Evolutionary conservation across 2,797 vertebrate genomes (phyloP).

Genomic region (Meriones psammophilus): DNA sequence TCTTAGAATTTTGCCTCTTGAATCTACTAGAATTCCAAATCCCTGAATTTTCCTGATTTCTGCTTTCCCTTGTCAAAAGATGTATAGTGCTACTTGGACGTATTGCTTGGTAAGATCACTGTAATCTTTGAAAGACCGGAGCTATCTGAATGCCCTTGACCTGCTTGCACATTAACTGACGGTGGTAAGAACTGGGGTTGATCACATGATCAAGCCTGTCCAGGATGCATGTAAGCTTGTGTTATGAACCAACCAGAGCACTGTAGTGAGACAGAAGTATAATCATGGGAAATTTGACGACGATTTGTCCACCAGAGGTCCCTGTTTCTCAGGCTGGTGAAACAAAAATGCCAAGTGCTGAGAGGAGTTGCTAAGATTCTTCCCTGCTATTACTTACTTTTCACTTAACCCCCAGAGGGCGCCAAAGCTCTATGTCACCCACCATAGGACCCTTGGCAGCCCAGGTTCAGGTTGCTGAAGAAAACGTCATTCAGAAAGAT

Average conservation of each 20-base stretch:
- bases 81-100: rapidly evolving
- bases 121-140: neutral
- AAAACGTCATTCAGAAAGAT: neutral
- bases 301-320: neutral
- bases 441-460: neutral
- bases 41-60: neutral
- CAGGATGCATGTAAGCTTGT: neutral
- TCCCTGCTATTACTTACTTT: neutral
- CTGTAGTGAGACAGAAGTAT: neutral
- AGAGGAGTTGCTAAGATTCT: neutral
- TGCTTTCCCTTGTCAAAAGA: neutral
- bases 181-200: neutral
- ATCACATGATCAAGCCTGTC: neutral
- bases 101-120: too few species aligned
- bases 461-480: neutral
- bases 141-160: too few species aligned
- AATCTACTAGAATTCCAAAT: neutral
- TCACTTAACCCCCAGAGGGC: neutral
- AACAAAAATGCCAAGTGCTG: neutral
- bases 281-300: neutral
- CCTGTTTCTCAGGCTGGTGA: neutral
- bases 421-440: neutral
- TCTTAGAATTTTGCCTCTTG: neutral
- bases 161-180: rapidly evolving
- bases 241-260: neutral